Base-by-base conservation (phyloP, 2,888 invertebrate species). In the Pyrocoelia pectoralis region DNA sequence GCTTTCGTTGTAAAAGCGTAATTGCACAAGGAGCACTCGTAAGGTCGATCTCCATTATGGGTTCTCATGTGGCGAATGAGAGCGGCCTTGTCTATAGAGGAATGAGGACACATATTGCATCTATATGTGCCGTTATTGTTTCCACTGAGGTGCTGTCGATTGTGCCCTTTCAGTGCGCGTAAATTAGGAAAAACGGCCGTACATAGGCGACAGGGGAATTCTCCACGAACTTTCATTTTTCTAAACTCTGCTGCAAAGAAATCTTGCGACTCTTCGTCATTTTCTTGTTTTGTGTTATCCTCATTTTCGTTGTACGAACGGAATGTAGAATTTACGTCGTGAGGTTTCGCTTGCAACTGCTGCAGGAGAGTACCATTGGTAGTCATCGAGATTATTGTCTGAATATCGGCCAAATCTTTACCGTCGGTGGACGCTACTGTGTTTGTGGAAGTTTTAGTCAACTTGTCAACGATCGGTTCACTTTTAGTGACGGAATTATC, bases 1-100 rank as follows among this genome's bases (percentile, higher is more conserved):
- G 97, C 97, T 83, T 97, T 97, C 0, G 97, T 97, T 18, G 97
- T 97, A 80, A 98, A 98, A 1, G 97, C 96, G 77, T 95, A 97
- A 76, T 94, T 94, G 80, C 98, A 98, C n/a, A 97, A 87, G 0
- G 92, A 89, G 77, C 97, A 98, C 79, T 96, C 95, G 77, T 94
- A 97, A 0, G 97, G 97, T 9, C 97, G 86, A 74, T 97, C 97
- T 0, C 97, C 97, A 76, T 96, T 97, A 82, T 97, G 97, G 0
- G 94, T 94, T 43, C 97, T 86, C 88, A 97, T 91, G 76, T 97
- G 97, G 14, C 96, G 88, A 6, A 94, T 91, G 52, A 98, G 82
- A 1, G 96, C 95, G 14, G 94, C 93, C 80, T 97, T 97, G 78
- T 97, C 97, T 38, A 92, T 86, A 69, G 93, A 92, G 1, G 91